Conservation (phyloP, 2,797 vertebrate species). For the Gambelia wislizenii region DNA sequence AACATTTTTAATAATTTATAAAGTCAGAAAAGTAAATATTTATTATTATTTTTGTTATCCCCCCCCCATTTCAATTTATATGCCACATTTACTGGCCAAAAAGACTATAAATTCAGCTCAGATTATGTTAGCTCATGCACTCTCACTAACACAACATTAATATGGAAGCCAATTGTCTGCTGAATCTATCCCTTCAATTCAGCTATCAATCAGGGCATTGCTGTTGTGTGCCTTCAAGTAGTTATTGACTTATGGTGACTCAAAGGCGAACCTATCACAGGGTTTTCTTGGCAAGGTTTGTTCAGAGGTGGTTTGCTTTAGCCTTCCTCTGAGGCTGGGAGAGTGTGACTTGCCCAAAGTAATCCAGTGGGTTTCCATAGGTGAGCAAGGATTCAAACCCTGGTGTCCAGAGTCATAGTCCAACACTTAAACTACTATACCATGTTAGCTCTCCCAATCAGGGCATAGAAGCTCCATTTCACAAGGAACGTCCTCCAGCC, state of each 20-base stretch:
- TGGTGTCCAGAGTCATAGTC: neutral
- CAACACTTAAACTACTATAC: too few species aligned
- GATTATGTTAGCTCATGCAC: neutral
- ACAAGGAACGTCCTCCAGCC: conserved; percentile 59
- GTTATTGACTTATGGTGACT: too few species aligned
- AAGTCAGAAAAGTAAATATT: neutral
- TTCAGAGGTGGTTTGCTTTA: too few species aligned
- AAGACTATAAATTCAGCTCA: neutral
- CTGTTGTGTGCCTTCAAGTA: too few species aligned
- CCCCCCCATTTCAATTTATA: neutral
- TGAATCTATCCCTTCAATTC: neutral
- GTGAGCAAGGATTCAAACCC: neutral
- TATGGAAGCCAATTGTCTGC: neutral
- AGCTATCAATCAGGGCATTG: neutral
- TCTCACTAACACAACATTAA: neutral
- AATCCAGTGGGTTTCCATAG: neutral
- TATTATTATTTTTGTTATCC: neutral
- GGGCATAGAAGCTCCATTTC: conserved; percentile 38
- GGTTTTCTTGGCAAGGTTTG: too few species aligned
- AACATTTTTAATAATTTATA: neutral
- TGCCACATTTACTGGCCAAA: neutral
- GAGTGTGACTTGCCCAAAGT: too few species aligned
- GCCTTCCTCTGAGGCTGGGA: too few species aligned
- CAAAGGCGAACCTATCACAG: too few species aligned
- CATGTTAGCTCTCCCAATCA: too few species aligned